Percentiles rank a stretch among this genome's conserved stretches.
Conservation (phyloP, 2,797 vertebrate species). For the Fratercula arctica region DNA sequence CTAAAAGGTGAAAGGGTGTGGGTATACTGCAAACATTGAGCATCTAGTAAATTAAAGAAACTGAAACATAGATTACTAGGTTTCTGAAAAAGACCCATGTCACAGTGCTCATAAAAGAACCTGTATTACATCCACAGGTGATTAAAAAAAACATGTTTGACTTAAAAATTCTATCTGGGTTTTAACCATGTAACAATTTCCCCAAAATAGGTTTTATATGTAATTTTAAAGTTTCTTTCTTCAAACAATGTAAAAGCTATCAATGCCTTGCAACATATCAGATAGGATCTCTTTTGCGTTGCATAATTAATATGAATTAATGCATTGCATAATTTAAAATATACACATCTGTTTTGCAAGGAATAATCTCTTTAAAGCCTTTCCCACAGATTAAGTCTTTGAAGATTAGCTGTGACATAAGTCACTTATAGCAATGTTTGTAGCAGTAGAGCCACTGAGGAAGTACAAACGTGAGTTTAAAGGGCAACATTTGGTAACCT, state of each 20-base stretch:
- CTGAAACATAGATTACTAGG: not conserved
- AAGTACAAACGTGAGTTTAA: constrained; percentile 25
- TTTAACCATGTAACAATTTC: not conserved
- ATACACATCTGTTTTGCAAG: constrained; percentile 14
- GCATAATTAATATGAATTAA: not conserved
- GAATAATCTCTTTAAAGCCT: constrained; percentile 35
- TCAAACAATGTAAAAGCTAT: not conserved
- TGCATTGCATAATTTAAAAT: constrained; percentile 10
- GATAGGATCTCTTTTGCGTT: not conserved
- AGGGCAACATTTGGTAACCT: not conserved
- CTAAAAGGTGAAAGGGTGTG: not conserved
- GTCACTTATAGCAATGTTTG: not conserved
- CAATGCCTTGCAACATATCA: not conserved
- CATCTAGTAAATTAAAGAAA: not conserved
- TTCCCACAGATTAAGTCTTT: constrained; percentile 18
- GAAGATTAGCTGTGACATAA: constrained; percentile 43
- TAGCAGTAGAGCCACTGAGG: not conserved
- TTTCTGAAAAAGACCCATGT: not conserved
- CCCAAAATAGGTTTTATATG: not conserved
- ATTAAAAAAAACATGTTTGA: not conserved
- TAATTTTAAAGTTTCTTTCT: not conserved
- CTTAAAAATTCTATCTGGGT: not conserved
- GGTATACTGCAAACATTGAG: not conserved
- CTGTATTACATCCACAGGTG: not conserved
- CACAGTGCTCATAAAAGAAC: not conserved